A percentile compares a stretch with the other conserved stretches of the same genome.
These are phyloP conservation scores for Diaphora mendica DNA, from an alignment of 2,888 invertebrate genomes.

Conservation along the genomic window DNA sequence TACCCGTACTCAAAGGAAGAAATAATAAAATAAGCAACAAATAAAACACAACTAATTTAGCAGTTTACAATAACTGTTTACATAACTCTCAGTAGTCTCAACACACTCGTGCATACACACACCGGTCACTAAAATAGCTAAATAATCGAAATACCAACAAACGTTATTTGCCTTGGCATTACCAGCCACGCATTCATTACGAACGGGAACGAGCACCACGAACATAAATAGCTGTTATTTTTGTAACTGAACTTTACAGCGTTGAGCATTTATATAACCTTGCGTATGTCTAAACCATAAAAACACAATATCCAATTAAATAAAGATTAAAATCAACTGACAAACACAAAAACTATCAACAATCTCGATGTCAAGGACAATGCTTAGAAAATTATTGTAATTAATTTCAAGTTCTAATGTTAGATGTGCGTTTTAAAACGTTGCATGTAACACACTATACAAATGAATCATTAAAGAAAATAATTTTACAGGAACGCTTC, in stretches of 20 bases:
- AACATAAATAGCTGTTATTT: constrained; percentile 42
- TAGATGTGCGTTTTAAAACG: constrained; percentile 1
- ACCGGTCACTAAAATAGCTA: constrained; percentile 35
- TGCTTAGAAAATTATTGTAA: constrained; percentile 26
- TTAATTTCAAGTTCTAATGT: constrained; percentile 19
- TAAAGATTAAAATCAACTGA: constrained; percentile 46
- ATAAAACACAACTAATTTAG: background rate
- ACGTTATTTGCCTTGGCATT: constrained; percentile 55
- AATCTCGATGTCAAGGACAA: constrained; percentile 33
- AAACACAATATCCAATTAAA: constrained; percentile 59
- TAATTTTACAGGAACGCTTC: background rate
- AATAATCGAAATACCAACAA: constrained; percentile 54
- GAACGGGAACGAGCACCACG: constrained; percentile 28
- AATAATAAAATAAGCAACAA: background rate
- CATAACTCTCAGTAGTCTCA: constrained; percentile 17
- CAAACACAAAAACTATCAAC: constrained; percentile 40
- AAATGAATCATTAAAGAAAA: background rate
- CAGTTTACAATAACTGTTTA: background rate
- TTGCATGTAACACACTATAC: background rate
- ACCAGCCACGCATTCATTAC: constrained; percentile 44
- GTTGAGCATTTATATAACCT: constrained; percentile 48
- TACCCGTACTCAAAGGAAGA: background rate
- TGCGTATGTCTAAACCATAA: constrained; percentile 50
- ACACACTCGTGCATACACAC: constrained; percentile 10
- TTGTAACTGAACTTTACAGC: constrained; percentile 43